Conservation (phyloP, 2,888 invertebrate species). For the Argyresthia goedartella region DNA sequence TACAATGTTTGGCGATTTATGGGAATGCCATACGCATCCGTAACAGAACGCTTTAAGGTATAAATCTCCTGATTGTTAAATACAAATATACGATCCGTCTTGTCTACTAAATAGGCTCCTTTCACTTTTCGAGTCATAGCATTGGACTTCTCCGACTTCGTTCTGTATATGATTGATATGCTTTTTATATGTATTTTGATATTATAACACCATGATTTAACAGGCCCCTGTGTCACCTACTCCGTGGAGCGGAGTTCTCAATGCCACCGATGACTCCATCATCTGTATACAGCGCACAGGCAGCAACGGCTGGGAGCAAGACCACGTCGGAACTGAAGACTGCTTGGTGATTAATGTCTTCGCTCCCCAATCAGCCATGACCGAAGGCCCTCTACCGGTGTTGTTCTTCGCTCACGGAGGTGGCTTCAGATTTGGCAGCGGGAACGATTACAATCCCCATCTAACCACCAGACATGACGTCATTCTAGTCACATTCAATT, state of each 20-base stretch:
- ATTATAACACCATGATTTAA: background rate
- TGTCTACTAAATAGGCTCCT: background rate
- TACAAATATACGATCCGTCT: background rate
- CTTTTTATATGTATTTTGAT: background rate
- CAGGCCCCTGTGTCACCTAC: constrained; percentile 2
- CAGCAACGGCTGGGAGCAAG: background rate
- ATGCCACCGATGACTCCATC: background rate
- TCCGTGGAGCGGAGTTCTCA: background rate
- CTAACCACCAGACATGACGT: constrained; percentile 1
- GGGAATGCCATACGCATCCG: constrained; percentile 1
- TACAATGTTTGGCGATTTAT: constrained; percentile 1
- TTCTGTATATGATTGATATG: background rate
- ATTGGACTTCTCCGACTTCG: background rate
- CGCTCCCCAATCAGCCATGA: background rate
- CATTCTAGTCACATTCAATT: constrained; percentile 4
- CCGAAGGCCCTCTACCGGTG: background rate
- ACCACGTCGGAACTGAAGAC: background rate
- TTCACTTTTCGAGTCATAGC: background rate
- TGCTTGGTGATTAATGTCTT: constrained; percentile 3
- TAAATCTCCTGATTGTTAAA: background rate
- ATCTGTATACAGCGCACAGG: background rate
- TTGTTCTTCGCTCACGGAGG: constrained; percentile 3
- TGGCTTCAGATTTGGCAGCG: background rate
- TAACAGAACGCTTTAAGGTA: background rate
- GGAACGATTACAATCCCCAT: constrained; percentile 1